A percentile compares a stretch with the other conserved stretches of the same genome.
These are phyloP conservation scores for Nasonia giraulti DNA, from an alignment of 1,140 invertebrate genomes.

Conservation along the genomic window DNA sequence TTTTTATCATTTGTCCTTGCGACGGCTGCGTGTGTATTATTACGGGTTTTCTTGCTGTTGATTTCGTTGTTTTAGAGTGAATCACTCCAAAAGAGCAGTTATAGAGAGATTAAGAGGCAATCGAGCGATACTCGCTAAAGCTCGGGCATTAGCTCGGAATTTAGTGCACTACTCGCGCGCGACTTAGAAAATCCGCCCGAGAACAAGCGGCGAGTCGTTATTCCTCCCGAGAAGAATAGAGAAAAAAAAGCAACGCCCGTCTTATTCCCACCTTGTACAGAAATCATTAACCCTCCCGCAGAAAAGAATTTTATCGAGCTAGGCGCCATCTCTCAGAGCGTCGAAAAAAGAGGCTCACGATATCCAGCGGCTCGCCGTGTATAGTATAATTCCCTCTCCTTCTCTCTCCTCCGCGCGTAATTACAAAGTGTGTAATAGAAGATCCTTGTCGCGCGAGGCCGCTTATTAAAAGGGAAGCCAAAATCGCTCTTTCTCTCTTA, in stretches of 20 bases:
- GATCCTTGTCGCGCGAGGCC: conserved; percentile 12
- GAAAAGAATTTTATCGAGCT: too few relatives aligned
- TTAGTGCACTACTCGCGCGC: conserved; percentile 63
- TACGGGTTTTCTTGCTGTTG: not conserved
- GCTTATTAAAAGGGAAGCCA: conserved; percentile 4
- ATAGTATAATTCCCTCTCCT: too few relatives aligned
- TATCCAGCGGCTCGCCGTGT: too few relatives aligned
- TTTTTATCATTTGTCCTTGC: conserved; percentile 39
- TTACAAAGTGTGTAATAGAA: conserved; percentile 24
- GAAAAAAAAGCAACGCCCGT: not conserved
- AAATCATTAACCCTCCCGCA: too few relatives aligned
- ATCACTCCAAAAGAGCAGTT: too few relatives aligned
- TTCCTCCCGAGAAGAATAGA: not conserved
- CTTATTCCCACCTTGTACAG: not conserved
- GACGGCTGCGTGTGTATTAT: not conserved
- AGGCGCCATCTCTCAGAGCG: too few relatives aligned
- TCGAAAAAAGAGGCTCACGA: too few relatives aligned
- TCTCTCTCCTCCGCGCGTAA: conserved; percentile 5
- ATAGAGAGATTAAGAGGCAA: conserved; percentile 5
- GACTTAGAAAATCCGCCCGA: conserved; percentile 47
- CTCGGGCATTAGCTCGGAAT: conserved; percentile 69
- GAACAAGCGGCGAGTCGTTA: not conserved
- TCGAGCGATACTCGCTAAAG: conserved; percentile 53
- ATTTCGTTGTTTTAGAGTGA: not conserved
- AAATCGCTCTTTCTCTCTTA: not conserved